These are phyloP conservation scores for Euwallacea fornicatus DNA, from an alignment of 1,140 invertebrate genomes.

Conservation along the genomic window DNA sequence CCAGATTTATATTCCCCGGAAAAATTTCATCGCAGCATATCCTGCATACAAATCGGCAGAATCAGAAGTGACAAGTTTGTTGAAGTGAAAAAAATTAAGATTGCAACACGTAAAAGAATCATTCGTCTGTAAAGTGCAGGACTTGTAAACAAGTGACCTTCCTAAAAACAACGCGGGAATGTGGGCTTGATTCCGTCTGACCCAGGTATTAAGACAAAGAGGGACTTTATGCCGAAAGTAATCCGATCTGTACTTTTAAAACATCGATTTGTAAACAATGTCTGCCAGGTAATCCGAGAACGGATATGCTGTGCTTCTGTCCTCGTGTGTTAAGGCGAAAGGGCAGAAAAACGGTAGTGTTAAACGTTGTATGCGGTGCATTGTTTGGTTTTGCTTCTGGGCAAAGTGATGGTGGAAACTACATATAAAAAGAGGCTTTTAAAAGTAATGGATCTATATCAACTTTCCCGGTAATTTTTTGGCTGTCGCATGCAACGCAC, in stretches of 20 bases:
- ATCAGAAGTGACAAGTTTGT: constrained; percentile 16
- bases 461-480: too few species aligned
- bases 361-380: constrained; percentile 11
- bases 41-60: not conserved
- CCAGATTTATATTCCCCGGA: too few species aligned
- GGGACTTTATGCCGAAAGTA: not conserved
- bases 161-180: constrained; percentile 5
- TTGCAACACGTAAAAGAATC: constrained; percentile 12
- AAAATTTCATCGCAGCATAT: too few species aligned
- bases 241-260: constrained; percentile 8
- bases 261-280: constrained; percentile 23
- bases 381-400: not conserved
- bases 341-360: constrained; percentile 20
- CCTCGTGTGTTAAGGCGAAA: constrained; percentile 16
- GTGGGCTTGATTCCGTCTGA: not conserved
- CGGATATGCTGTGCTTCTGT: constrained; percentile 19
- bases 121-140: constrained; percentile 6
- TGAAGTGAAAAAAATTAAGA: constrained; percentile 17
- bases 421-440: too few species aligned
- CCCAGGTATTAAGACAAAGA: constrained; percentile 6
- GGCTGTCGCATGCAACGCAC: too few species aligned
- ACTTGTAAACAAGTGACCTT: constrained; percentile 10
- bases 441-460: too few species aligned
- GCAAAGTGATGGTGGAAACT: too few species aligned
- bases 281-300: constrained; percentile 19